Conservation (phyloP, 2,113 vertebrate species). For the Ptyas mucosa region DNA sequence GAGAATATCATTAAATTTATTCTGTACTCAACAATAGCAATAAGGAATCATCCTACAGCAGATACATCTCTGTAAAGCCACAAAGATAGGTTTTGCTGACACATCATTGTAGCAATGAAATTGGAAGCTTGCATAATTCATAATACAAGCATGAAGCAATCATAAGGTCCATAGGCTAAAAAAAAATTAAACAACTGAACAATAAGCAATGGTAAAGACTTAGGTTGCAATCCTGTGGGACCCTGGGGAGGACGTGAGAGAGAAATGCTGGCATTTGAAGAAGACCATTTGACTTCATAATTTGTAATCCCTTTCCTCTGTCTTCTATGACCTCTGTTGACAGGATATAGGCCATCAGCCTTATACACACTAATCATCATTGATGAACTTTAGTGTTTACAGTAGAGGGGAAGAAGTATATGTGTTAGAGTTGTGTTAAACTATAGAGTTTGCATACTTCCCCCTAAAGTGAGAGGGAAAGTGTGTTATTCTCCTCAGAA, state of each 20-base stretch:
- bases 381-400: background rate
- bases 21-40: background rate
- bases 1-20: constrained; percentile 1
- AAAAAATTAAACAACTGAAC: background rate
- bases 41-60: background rate
- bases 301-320: background rate
- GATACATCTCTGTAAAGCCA: background rate
- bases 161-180: background rate
- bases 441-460: background rate
- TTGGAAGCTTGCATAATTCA: background rate
- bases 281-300: background rate
- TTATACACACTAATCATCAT: background rate
- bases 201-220: background rate
- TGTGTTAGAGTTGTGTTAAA: background rate
- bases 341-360: background rate
- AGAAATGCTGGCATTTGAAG: background rate
- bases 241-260: too few relatives aligned
- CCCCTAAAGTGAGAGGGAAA: background rate
- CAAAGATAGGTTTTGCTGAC: background rate
- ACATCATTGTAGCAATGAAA: background rate
- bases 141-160: constrained; percentile 9
- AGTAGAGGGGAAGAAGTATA: background rate
- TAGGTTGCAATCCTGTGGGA: background rate
- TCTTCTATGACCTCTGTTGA: background rate
- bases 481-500: background rate